Percentiles rank a stretch among this genome's conserved stretches.
Conservation (phyloP, 2,888 invertebrate genomes). For the Drosophila phalerata region DNA sequence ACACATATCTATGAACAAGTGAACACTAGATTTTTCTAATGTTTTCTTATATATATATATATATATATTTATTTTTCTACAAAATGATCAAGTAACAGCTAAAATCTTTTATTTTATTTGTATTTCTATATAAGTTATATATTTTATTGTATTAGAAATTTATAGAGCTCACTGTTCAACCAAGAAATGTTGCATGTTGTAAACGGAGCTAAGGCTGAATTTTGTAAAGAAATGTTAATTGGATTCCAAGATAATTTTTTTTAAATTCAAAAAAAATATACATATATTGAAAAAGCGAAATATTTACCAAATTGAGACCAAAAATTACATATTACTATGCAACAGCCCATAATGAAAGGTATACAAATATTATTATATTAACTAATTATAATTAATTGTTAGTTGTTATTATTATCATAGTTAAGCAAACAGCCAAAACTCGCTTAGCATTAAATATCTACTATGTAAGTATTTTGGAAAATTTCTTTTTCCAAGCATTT, state of each 20-base stretch:
- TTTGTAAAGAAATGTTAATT: conserved; percentile 32
- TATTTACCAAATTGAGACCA: conserved; percentile 73
- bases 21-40: neutral
- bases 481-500: conserved; percentile 40
- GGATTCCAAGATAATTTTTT: conserved; percentile 56
- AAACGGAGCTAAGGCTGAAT: conserved; percentile 52
- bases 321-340: conserved; percentile 51
- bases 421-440: conserved; percentile 33
- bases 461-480: conserved; percentile 43
- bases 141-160: neutral
- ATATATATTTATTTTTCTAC: conserved; percentile 3
- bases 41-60: conserved; percentile 1
- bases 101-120: neutral
- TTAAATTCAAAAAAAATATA: conserved; percentile 7
- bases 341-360: conserved; percentile 9
- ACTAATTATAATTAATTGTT: conserved; percentile 13
- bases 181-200: conserved; percentile 10
- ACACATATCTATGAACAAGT: neutral
- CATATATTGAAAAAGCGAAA: conserved; percentile 1
- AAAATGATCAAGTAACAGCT: conserved; percentile 1
- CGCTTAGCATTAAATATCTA: conserved; percentile 30
- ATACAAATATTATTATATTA: neutral
- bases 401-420: conserved; percentile 20
- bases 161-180: neutral
- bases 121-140: neutral